Base-by-base conservation (phyloP, 2,797 vertebrate species). In the Enteromius radiatus region DNA sequence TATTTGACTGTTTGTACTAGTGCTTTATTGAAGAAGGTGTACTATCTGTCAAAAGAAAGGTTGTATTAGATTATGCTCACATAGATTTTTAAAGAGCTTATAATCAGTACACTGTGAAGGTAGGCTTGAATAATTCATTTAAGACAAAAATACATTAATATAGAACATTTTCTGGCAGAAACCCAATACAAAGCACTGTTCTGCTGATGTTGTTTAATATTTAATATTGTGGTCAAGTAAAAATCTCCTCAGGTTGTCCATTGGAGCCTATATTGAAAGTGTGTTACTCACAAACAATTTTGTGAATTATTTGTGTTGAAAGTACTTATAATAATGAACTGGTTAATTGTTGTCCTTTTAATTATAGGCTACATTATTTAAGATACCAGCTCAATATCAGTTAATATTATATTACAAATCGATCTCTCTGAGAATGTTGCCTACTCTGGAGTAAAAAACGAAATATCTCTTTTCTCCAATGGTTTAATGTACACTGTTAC, bases 301-400 rank as follows among this genome's bases (percentile, higher is more conserved):
- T 4, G 21, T 14, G 12, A 15, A 77, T 77, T 63, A 64, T 49
- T 36, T 65, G 43, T 33, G 76, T 47, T 77, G 38, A 77, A 33
- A 49, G 11, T 47, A 70, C 23, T 17, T 28, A 41, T 41, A 61
- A 61, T 17, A 43, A 45, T 47, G 14, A 21, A 63, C 76, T 65
- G 28, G 65, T 78, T 36, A 5, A 71, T 31, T 71, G 17, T 49
- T 49, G 3, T 49, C 23, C 23, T 26, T 70, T 4, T 26, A 68
- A 68, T 23, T 26, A 71, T 47, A 71, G n/a, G n/a, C n/a, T n/a
- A n/a, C 49, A 28, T 28, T 23, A 59, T 61, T 61, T 28, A 28
- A 28, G 28, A 63, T 28, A 31, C 12, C 14, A 2, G 4, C 43
- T 49, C 14, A 10, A 12, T 5, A 26, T 63, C 14, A 3, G 26